Conservation (phyloP, 2,113 vertebrate species). For the Felis catus region F.catus_Fca126_mat1.0 CM031418.1:37947001-37947500, state of each 20-base stretch:
- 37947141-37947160: too few species aligned
- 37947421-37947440: not conserved
- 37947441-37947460: not conserved
- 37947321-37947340: not conserved
- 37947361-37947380: not conserved
- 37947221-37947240: not conserved
- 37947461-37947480: not conserved
- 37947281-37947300: not conserved
- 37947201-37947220: not conserved
- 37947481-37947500: not conserved
- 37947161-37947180: not conserved
- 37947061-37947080: too few species aligned
- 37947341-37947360: not conserved
- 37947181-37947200: not conserved
- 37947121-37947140: too few species aligned
- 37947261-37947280: not conserved
- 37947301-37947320: not conserved
- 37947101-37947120: too few species aligned
- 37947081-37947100: too few species aligned
- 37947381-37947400: not conserved
- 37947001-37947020: too few species aligned
- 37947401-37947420: not conserved
- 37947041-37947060: too few species aligned
- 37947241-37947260: not conserved
- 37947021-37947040: too few species aligned